phyloP scores from a whole-genome alignment of 53 echinoderm and acorn worm species.

The Hippasteria phrygiana region DNA sequence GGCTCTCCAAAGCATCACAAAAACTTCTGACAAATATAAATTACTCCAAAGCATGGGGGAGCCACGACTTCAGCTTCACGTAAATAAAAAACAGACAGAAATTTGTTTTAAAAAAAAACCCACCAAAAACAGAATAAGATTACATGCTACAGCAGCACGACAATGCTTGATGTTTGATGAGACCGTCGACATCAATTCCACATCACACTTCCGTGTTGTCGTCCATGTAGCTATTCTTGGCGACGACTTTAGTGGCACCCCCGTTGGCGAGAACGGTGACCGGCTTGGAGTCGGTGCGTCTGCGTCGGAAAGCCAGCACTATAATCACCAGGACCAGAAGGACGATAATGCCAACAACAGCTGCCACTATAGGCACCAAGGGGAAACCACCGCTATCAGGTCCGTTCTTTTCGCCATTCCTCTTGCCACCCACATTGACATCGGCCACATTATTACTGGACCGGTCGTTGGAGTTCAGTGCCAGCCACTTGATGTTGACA shows the following conservation, averaged over 20 bases:
- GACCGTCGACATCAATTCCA: background rate
- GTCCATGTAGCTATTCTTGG: constrained; percentile 67
- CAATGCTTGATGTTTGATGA: background rate
- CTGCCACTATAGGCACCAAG: constrained; percentile 54
- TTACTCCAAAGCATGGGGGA: constrained; percentile 53
- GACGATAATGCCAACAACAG: constrained; percentile 66
- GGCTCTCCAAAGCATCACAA: constrained; percentile 35
- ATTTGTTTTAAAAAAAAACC: constrained; percentile 11
- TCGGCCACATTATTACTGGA: background rate
- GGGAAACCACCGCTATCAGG: background rate
- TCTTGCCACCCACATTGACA: constrained; percentile 51
- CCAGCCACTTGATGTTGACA: constrained; percentile 89
- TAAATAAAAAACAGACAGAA: constrained; percentile 37
- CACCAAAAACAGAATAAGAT: background rate
- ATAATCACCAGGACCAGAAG: constrained; percentile 71
- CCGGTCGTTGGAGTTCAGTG: constrained; percentile 26
- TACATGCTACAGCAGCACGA: background rate
- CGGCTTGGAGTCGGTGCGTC: constrained; percentile 61
- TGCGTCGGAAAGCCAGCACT: constrained; percentile 62
- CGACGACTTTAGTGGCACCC: constrained; percentile 83
- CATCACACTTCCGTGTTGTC: constrained; percentile 98
- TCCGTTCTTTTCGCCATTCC: constrained; percentile 53
- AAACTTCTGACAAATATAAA: constrained; percentile 68
- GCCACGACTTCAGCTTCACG: constrained; percentile 32
- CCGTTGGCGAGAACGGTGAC: constrained; percentile 70